phyloP scores from a whole-genome alignment of 2,888 invertebrate species.

The Germaria angustata region DNA sequence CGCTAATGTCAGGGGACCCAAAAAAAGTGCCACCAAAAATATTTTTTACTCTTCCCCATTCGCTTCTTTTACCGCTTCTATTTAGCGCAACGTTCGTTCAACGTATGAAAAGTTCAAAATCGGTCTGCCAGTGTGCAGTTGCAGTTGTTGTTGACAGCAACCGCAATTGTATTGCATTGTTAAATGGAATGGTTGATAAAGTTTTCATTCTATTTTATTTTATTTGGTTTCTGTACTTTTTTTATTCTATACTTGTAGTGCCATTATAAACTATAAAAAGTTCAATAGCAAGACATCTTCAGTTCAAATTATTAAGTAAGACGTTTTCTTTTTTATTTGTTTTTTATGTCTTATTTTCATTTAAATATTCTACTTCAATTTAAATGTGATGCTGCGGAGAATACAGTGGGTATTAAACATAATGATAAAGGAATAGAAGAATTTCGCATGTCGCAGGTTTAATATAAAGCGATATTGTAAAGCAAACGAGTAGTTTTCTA shows the following conservation, averaged over 20 bases:
- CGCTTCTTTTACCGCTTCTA: background rate
- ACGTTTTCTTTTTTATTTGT: slow-evolving; percentile 21
- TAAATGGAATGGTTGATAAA: slow-evolving; percentile 49
- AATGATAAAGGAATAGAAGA: background rate
- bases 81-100: slow-evolving; percentile 21
- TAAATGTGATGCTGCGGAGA: background rate
- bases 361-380: slow-evolving; percentile 26
- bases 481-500: too few relatives aligned
- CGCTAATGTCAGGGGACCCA: slow-evolving; percentile 59
- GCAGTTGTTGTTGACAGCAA: slow-evolving; percentile 63
- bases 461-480: too few relatives aligned
- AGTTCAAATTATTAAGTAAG: slow-evolving; percentile 56
- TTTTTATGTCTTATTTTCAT: slow-evolving; percentile 11
- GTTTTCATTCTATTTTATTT: slow-evolving; percentile 36
- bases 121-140: slow-evolving; percentile 61
- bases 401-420: slow-evolving; percentile 19
- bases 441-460: background rate
- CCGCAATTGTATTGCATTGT: slow-evolving; percentile 55
- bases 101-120: slow-evolving; percentile 40
- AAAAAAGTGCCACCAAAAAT: slow-evolving; percentile 37
- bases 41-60: background rate
- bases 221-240: slow-evolving; percentile 16
- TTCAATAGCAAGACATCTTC: slow-evolving; percentile 66
- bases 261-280: slow-evolving; percentile 61
- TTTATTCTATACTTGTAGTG: slow-evolving; percentile 40